Percentiles rank a stretch among this genome's conserved stretches.
Evolutionary conservation across 2,888 invertebrate species (phyloP).

Genomic region (Morpho deidamia): DNA sequence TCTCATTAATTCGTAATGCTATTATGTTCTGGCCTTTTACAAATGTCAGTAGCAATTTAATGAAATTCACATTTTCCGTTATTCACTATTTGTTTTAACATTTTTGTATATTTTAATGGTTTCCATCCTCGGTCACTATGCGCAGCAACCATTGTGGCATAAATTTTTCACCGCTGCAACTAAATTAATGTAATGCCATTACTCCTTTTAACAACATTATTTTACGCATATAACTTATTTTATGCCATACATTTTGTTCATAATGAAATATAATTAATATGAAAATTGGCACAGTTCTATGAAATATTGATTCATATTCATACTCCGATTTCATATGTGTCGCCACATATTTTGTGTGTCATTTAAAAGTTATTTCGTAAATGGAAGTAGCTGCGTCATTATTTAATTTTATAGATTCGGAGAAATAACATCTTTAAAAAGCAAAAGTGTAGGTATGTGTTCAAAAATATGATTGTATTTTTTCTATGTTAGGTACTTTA

Average conservation of each 20-base stretch:
- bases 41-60: slow-evolving; percentile 34
- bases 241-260: slow-evolving; percentile 29
- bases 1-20: slow-evolving; percentile 46
- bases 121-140: slow-evolving; percentile 12
- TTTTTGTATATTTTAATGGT: slow-evolving; percentile 23
- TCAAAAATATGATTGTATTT: too few relatives aligned
- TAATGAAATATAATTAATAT: slow-evolving; percentile 43
- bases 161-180: slow-evolving; percentile 28
- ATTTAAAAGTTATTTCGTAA: too few relatives aligned
- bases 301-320: slow-evolving; percentile 41
- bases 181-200: slow-evolving; percentile 30
- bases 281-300: slow-evolving; percentile 40
- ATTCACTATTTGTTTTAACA: slow-evolving; percentile 29
- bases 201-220: slow-evolving; percentile 31
- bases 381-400: too few relatives aligned
- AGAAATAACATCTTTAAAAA: too few relatives aligned
- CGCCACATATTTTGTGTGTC: slow-evolving; percentile 10
- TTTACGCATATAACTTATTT: slow-evolving; percentile 27
- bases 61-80: slow-evolving; percentile 32
- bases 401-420: too few relatives aligned
- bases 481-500: too few relatives aligned
- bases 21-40: slow-evolving; percentile 40
- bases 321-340: slow-evolving; percentile 19
- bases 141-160: slow-evolving; percentile 25
- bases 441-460: too few relatives aligned